Evolutionary conservation across 2,113 vertebrate species (phyloP), one percentile per base, ranked within the genome.

Genomic region (Indicator maculatus): DNA sequence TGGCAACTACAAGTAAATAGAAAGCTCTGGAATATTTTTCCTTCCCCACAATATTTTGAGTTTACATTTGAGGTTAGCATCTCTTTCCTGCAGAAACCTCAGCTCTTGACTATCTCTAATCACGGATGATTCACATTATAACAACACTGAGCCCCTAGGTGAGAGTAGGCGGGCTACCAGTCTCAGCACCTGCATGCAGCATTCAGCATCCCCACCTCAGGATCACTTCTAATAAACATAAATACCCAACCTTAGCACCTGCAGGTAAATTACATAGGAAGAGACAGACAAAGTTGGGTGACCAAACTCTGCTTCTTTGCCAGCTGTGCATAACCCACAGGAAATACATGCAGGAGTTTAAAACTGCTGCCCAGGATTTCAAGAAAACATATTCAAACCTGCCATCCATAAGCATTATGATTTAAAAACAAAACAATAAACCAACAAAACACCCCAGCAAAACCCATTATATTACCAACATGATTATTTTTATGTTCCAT

Each of bases 321-420:
- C 41, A 85, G 4, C 8, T 44, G 64, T 65, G 19, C 7, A 30
- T 38, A 82, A 61, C 11, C 58, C 83, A 23, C 5, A 38, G 5
- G 12, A 8, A 44, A 7, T 60, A 6, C 5, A n/a, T 12, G 6
- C 0, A 56, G 6, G 1, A 26, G 71, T 23, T 17, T 16, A 4
- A 26, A 75, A 65, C 18, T 16, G 66, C 39, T 66, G 10, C 18
- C 8, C 16, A 76, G 50, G 17, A 79, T 63, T 44, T 39, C 18
- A 38, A 44, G 16, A 56, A 81, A 69, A 16, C 8, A 26, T 26
- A 61, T 72, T 38, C 61, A 61, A 84, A 69, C 5, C 23, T n/a
- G 2, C 13, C 16, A 63, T 28, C 66, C 44, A 38, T 16, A 61
- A 60, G 14, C 2, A 9, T 30, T 39, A 36, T 14, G 8, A 26